Evolutionary conservation across 2,797 vertebrate species (phyloP).

Genomic region (Pempheris klunzingeri): DNA sequence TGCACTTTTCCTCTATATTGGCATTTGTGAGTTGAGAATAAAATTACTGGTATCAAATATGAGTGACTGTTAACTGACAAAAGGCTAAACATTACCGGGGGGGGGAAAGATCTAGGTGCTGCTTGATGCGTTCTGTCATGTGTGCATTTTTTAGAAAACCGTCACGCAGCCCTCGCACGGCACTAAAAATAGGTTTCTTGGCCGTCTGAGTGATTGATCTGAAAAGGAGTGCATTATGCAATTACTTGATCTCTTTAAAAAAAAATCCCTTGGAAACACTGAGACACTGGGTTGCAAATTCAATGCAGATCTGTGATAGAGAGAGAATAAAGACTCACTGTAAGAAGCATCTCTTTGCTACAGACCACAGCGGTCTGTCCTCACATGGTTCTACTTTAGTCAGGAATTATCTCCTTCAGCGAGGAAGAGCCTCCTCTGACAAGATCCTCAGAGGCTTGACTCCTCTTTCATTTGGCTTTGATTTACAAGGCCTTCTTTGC

Average conservation of each 20-base stretch:
- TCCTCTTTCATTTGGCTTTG: slow-evolving; percentile 74
- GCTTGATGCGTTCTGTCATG: neutral
- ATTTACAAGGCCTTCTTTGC: slow-evolving; percentile 65
- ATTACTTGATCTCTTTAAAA: neutral
- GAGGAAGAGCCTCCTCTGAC: slow-evolving; percentile 59
- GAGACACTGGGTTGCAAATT: slow-evolving; percentile 8
- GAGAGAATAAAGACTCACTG: slow-evolving; percentile 26
- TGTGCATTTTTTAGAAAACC: neutral
- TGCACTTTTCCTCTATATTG: neutral
- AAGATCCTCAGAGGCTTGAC: slow-evolving; percentile 55
- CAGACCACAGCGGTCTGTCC: slow-evolving; percentile 39
- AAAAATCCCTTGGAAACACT: slow-evolving; percentile 8
- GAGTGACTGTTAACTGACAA: neutral
- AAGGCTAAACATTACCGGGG: neutral
- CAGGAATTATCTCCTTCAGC: slow-evolving; percentile 69
- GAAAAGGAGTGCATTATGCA: neutral
- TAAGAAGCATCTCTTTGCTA: slow-evolving; percentile 33
- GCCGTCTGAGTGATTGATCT: neutral
- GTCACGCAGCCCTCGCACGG: neutral
- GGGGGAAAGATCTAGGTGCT: neutral
- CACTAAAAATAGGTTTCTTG: neutral
- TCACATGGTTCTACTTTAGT: slow-evolving; percentile 81
- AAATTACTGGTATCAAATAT: neutral
- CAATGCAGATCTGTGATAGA: slow-evolving; percentile 32
- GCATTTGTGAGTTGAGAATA: neutral